These are phyloP conservation scores for Leucophora obtusa DNA, from an alignment of 2,888 invertebrate genomes.

Conservation along the genomic window DNA sequence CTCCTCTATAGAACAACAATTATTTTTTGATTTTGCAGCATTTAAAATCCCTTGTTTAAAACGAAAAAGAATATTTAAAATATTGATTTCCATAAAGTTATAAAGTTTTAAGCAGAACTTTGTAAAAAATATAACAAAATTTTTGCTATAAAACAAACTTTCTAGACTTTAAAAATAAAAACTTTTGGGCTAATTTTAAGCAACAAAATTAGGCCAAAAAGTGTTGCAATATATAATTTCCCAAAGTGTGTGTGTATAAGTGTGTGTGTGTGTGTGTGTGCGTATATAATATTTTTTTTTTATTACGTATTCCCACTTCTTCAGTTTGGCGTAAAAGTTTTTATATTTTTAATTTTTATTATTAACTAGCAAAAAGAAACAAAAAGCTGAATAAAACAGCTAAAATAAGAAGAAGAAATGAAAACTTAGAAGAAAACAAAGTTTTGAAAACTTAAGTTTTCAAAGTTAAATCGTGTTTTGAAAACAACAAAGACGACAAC, in stretches of 20 bases:
- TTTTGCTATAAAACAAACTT: conserved; percentile 59
- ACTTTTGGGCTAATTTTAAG: conserved; percentile 61
- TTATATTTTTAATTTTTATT: conserved; percentile 61
- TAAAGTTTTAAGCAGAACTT: conserved; percentile 36
- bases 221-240: conserved; percentile 57
- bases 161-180: conserved; percentile 62
- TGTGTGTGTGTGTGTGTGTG: conserved; percentile 5
- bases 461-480: conserved; percentile 64
- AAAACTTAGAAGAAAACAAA: conserved; percentile 56
- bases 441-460: conserved; percentile 62
- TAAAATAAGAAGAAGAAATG: conserved; percentile 18
- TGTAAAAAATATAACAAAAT: conserved; percentile 26
- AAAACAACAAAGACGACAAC: conserved; percentile 36
- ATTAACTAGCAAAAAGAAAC: conserved; percentile 54
- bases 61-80: conserved; percentile 35
- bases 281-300: conserved; percentile 22
- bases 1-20: neutral
- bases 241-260: conserved; percentile 16
- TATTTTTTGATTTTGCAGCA: neutral
- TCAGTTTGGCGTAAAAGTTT: conserved; percentile 61
- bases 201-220: conserved; percentile 65
- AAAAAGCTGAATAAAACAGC: conserved; percentile 43
- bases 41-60: neutral
- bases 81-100: conserved; percentile 59
- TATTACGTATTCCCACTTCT: conserved; percentile 51